Conservation (phyloP, 92 coral and sea anemone genomes). For the Bergia sp. region DNA sequence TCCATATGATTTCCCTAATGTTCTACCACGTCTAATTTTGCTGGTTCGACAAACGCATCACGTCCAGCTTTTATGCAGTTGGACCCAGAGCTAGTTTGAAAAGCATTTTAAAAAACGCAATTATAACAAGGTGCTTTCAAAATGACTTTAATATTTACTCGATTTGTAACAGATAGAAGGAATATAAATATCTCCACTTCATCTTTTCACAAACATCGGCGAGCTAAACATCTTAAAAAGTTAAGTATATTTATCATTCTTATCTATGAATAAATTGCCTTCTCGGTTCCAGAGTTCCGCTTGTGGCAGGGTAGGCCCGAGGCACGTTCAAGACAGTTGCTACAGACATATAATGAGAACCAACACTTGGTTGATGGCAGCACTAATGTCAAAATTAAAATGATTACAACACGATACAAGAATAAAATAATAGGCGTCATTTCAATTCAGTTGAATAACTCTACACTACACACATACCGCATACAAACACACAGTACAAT, state of each 20-base stretch:
- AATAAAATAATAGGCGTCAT: constrained; percentile 12
- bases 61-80: background rate
- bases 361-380: background rate
- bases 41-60: no score
- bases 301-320: background rate
- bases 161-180: constrained; percentile 40
- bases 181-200: constrained; percentile 43
- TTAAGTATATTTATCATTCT: constrained; percentile 3
- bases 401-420: background rate
- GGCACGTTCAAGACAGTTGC: background rate
- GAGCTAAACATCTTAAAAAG: constrained; percentile 46
- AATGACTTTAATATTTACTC: constrained; percentile 42
- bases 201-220: constrained; percentile 31
- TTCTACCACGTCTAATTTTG: no score
- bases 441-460: background rate
- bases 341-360: background rate
- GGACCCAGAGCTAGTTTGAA: background rate
- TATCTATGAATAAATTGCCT: constrained; percentile 19
- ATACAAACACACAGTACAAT: background rate
- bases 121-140: background rate
- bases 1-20: no score
- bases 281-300: background rate
- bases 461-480: background rate
- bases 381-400: constrained; percentile 2
- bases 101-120: background rate